Evolutionary conservation across 2,797 vertebrate genomes (phyloP).

Genomic region (Poeciliopsis infans): DNA sequence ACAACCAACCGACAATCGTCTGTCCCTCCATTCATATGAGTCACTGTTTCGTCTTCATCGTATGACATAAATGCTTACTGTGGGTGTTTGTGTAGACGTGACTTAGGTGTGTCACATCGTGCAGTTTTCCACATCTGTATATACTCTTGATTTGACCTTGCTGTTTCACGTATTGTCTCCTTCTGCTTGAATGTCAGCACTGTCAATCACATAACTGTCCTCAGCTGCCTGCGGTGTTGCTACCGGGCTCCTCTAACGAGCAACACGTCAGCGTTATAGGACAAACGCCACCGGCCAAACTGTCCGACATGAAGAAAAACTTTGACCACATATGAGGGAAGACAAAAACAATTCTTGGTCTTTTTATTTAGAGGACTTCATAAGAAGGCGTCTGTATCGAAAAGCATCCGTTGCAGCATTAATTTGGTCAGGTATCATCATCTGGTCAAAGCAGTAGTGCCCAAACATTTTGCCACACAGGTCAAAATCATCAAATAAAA

Average conservation of each 20-base stretch:
- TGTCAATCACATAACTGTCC: constrained; percentile 72
- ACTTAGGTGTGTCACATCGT: constrained; percentile 23
- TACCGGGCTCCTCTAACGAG: constrained; percentile 71
- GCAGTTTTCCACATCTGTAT: constrained; percentile 62
- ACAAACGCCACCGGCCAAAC: constrained; percentile 48
- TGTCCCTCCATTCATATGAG: not conserved
- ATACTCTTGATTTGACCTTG: constrained; percentile 59
- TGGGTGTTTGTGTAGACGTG: constrained; percentile 24
- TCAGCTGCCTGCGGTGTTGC: constrained; percentile 44
- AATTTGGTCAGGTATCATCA: not conserved
- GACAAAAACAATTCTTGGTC: not conserved
- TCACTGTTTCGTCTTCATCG: not conserved
- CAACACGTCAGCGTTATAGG: constrained; percentile 55
- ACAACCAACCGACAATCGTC: not conserved
- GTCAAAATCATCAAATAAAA: not conserved
- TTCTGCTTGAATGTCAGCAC: constrained; percentile 71
- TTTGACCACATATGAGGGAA: not conserved
- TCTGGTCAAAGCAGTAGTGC: not conserved
- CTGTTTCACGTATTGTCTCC: constrained; percentile 60
- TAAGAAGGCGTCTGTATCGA: not conserved
- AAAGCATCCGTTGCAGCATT: not conserved
- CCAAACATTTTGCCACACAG: not conserved
- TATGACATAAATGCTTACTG: not conserved
- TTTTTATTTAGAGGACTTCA: not conserved
- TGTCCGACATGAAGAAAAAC: constrained; percentile 16